Conservation (phyloP, 2,888 invertebrate species). For the Liposcelis brunnea region DNA sequence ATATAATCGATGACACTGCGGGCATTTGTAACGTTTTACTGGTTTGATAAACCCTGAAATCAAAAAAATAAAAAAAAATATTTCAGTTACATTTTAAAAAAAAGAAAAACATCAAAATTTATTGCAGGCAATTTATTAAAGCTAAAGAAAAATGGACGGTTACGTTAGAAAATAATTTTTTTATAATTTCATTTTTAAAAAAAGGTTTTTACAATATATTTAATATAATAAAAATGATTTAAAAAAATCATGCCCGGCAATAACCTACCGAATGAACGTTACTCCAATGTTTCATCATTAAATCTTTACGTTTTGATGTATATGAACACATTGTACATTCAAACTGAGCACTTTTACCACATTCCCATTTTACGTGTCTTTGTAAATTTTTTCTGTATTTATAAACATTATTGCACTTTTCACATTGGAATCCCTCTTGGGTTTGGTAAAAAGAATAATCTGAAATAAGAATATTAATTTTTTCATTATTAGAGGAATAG, state of each 20-base stretch:
- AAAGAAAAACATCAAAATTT: no score
- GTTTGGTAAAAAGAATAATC: neutral
- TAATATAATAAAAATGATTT: no score
- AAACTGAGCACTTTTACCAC: conserved; percentile 24
- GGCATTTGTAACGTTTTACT: conserved; percentile 21
- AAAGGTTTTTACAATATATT: no score
- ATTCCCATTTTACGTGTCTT: conserved; percentile 24
- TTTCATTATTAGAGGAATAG: no score
- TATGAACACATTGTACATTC: conserved; percentile 1
- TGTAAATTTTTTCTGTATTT: no score
- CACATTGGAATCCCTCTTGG: conserved; percentile 5
- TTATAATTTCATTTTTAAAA: no score
- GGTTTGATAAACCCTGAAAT: conserved; percentile 11
- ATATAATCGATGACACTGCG: conserved; percentile 26
- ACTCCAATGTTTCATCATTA: neutral
- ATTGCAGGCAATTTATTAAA: no score
- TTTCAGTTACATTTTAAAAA: no score
- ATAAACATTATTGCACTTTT: conserved; percentile 5
- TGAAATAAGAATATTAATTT: conserved; percentile 4
- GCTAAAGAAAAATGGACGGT: no score
- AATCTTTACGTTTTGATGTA: neutral
- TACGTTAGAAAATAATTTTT: no score
- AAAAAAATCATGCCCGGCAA: no score
- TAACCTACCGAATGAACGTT: conserved; percentile 16
- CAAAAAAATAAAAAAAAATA: neutral